Evolutionary conservation across 1,140 invertebrate species (phyloP), one percentile per base, ranked within the genome.

Genomic region (Apis mellifera): DNA sequence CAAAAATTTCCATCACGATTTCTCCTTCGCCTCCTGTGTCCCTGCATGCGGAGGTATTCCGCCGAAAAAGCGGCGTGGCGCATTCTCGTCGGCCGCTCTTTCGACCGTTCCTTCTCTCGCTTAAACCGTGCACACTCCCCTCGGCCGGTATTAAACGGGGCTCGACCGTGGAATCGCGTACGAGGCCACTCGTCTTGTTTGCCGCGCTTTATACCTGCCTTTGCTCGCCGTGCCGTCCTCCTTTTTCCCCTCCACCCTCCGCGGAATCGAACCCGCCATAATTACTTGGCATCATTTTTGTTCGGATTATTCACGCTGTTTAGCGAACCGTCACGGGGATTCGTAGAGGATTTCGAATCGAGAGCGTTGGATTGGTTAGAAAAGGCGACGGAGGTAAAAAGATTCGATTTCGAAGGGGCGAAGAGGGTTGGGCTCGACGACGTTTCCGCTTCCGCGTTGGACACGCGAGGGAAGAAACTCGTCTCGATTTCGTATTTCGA

Each of bases 131-230:
- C 32, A 23, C 21, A 42, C 21, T 69, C 48, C 50, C 54, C n/a
- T 32, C 66, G 66, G 21, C 0, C 17, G 4, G 68, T 48, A 70
- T 78, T 79, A 71, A 72, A 71, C 68, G 57, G 54, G 82, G 48
- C 66, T 65, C 77, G 82, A 73, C 32, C 76, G 82, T 79, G 57
- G 77, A 84, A 84, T 74, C 82, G 77, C 81, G 81, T 82, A 83
- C 83, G 78, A 81, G 69, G 83, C 78, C 70, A 48, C 62, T 78
- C 76, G 50, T 79, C 82, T 78, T 66, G 69, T 79, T 79, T 57
- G 70, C 62, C 62, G 54, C 82, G 57, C 57, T 84, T 76, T 82
- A 64, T 84, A 84, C 82, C 78, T 84, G 82, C 52, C 1, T 26
- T 57, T 26, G 19, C 23, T 64, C 78, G 66, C 48, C n/a, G 21